A percentile compares a stretch with the other conserved stretches of the same genome.
These are phyloP conservation scores for Channa striata DNA, from an alignment of 2,797 vertebrate genomes.

Conservation along the genomic window DNA sequence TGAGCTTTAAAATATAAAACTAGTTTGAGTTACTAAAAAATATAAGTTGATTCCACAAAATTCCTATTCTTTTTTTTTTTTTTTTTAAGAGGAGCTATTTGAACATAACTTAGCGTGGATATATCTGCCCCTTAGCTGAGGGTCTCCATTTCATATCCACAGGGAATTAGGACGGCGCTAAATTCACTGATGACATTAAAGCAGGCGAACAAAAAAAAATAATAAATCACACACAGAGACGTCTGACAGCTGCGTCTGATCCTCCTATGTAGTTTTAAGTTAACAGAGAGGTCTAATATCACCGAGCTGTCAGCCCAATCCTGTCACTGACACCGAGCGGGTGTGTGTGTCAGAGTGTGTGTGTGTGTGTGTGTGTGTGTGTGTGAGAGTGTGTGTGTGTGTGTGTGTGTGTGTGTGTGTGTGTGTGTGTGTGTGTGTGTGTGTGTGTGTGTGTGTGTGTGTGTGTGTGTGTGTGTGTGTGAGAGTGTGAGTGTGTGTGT, in stretches of 20 bases:
- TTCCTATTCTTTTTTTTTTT: background rate
- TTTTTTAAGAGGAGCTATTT: slow-evolving; percentile 26
- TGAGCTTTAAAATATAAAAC: no score
- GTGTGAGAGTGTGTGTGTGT: slow-evolving; percentile 28
- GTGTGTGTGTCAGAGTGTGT: no score
- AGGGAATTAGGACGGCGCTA: slow-evolving; percentile 52
- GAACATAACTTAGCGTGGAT: slow-evolving; percentile 65
- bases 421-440: no score
- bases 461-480: background rate
- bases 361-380: slow-evolving; percentile 24
- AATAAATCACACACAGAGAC: slow-evolving; percentile 15
- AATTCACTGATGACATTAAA: slow-evolving; percentile 43
- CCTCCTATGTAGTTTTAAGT: slow-evolving; percentile 53
- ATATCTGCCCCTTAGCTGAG: slow-evolving; percentile 47
- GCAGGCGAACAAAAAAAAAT: slow-evolving; percentile 7
- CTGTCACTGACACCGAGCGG: slow-evolving; percentile 37
- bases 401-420: no score
- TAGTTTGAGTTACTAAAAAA: no score
- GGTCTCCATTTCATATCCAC: slow-evolving; percentile 37
- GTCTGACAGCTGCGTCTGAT: slow-evolving; percentile 67
- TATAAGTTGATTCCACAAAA: no score
- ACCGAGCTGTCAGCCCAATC: slow-evolving; percentile 51
- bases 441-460: no score
- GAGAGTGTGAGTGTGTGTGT: no score
- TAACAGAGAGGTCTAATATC: slow-evolving; percentile 58